Conservation (phyloP, 2,113 vertebrate genomes). For the Calyptomena viridis region DNA sequence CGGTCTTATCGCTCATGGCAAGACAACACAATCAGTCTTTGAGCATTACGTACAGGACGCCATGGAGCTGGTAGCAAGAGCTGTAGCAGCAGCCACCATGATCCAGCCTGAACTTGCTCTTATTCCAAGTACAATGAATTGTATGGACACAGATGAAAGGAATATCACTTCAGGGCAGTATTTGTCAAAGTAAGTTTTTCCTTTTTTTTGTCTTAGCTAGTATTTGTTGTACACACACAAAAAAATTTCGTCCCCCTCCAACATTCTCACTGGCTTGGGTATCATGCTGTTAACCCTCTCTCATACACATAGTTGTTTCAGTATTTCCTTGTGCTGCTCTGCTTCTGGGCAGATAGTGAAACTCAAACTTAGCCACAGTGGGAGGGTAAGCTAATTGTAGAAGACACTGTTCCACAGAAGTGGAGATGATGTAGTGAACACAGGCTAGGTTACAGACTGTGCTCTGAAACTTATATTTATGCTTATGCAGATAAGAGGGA, state of each 20-base stretch:
- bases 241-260: neutral
- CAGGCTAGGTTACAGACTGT: neutral
- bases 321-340: neutral
- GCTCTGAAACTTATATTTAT: neutral
- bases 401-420: neutral
- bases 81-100: slow-evolving; percentile 87
- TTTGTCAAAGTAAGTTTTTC: slow-evolving; percentile 86
- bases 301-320: neutral
- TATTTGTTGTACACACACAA: neutral
- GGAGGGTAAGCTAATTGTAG: neutral
- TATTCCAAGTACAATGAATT: slow-evolving; percentile 92
- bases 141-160: slow-evolving; percentile 83
- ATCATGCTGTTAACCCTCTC: neutral
- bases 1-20: slow-evolving; percentile 91
- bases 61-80: slow-evolving; percentile 88
- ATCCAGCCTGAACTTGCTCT: slow-evolving; percentile 88
- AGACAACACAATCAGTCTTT: slow-evolving; percentile 84
- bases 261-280: neutral
- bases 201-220: neutral
- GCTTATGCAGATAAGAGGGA: neutral
- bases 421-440: neutral
- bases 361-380: neutral
- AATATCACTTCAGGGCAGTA: slow-evolving; percentile 91
- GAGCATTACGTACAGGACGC: slow-evolving; percentile 94
- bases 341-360: neutral